Conservation (phyloP, 2,113 vertebrate species). For the Tyto alba region DNA sequence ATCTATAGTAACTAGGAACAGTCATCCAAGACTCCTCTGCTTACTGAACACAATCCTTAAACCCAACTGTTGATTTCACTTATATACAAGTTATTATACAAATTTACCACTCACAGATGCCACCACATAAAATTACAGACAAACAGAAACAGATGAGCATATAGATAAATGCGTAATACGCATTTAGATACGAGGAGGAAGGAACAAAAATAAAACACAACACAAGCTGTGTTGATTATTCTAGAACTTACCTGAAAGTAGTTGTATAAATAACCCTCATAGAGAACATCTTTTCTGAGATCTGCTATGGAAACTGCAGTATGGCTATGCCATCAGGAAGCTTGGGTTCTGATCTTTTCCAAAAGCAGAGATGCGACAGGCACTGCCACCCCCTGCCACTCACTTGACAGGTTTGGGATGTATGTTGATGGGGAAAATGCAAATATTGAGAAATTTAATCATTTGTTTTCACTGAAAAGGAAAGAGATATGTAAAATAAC, state of each 20-base stretch:
- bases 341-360: background rate
- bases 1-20: background rate
- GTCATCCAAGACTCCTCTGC: background rate
- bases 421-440: background rate
- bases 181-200: background rate
- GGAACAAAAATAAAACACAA: background rate
- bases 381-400: background rate
- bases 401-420: background rate
- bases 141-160: conserved; percentile 40
- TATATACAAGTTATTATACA: background rate
- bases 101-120: conserved; percentile 9
- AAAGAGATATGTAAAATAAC: background rate
- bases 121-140: background rate
- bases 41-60: background rate
- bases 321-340: background rate
- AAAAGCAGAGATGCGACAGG: background rate
- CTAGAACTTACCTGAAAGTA: background rate
- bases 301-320: background rate
- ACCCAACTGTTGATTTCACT: conserved; percentile 20
- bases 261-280: background rate
- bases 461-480: background rate
- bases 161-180: accelerated
- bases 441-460: conserved; percentile 23
- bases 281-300: background rate
- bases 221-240: background rate